phyloP scores from a whole-genome alignment of 1,140 invertebrate species.

The Phthorimaea operculella region DNA sequence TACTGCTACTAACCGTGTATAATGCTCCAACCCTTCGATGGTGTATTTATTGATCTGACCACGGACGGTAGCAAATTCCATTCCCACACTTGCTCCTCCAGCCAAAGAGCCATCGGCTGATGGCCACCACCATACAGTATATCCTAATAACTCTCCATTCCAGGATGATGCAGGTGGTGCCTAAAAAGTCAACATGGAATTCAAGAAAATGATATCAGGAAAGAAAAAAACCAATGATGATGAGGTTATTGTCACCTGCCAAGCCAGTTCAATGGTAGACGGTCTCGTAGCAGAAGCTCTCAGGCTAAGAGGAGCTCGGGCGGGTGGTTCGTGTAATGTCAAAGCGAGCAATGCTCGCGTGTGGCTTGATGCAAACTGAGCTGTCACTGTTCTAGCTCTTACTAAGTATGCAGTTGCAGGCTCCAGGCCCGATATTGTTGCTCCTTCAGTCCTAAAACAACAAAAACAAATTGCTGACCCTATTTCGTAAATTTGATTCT shows the following conservation, averaged over 20 bases:
- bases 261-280: slow-evolving; percentile 47
- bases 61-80: slow-evolving; percentile 58
- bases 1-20: slow-evolving; percentile 45
- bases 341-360: slow-evolving; percentile 51
- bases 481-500: neutral
- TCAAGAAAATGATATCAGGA: neutral
- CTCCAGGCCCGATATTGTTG: slow-evolving; percentile 71
- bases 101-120: slow-evolving; percentile 46
- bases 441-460: slow-evolving; percentile 47
- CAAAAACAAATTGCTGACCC: too few species aligned
- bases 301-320: slow-evolving; percentile 43
- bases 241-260: slow-evolving; percentile 38
- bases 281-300: slow-evolving; percentile 42
- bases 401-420: slow-evolving; percentile 84
- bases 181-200: slow-evolving; percentile 19
- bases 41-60: slow-evolving; percentile 54
- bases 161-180: slow-evolving; percentile 79
- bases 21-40: slow-evolving; percentile 57
- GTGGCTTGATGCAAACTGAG: slow-evolving; percentile 55
- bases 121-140: slow-evolving; percentile 72
- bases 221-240: neutral
- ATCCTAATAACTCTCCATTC: slow-evolving; percentile 87
- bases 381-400: slow-evolving; percentile 65
- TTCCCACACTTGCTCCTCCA: slow-evolving; percentile 46
- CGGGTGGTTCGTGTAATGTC: slow-evolving; percentile 52